Evolutionary conservation across 1,140 invertebrate genomes (phyloP).

Genomic region (Sesamia nonagrioides): DNA sequence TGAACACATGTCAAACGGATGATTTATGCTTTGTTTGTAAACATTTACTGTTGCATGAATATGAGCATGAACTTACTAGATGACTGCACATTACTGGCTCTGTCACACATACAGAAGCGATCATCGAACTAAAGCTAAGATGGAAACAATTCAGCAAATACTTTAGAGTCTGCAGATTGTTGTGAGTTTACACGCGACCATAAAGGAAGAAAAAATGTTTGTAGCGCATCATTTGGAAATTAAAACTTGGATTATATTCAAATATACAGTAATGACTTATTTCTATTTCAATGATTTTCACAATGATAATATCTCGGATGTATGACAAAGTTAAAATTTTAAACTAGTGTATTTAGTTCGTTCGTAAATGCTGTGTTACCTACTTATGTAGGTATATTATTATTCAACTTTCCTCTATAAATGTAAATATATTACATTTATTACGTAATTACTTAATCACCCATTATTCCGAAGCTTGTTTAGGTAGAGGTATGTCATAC

Average conservation of each 20-base stretch:
- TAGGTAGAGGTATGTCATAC: neutral
- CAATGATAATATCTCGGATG: too few relatives aligned
- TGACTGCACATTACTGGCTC: conserved; percentile 5
- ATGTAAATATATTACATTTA: neutral
- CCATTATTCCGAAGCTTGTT: neutral
- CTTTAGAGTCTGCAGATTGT: neutral
- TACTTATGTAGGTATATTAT: too few relatives aligned
- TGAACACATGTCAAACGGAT: conserved; percentile 38
- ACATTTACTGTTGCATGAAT: conserved; percentile 18
- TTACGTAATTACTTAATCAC: too few relatives aligned
- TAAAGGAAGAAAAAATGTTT: neutral
- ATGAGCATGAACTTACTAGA: neutral
- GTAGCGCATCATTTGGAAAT: neutral
- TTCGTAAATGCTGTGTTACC: too few relatives aligned
- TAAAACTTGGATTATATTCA: conserved; percentile 9
- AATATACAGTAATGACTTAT: neutral
- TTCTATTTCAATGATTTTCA: too few relatives aligned
- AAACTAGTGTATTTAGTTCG: too few relatives aligned
- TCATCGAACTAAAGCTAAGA: neutral
- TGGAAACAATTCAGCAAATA: conserved; percentile 3
- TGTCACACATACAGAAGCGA: neutral
- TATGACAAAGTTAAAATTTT: too few relatives aligned
- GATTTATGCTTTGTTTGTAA: conserved; percentile 40
- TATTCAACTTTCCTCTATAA: too few relatives aligned
- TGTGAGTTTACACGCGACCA: neutral